Evolutionary conservation across 23 tunicate species (phyloP).

Genomic region (Aplidium turbinatum): DNA sequence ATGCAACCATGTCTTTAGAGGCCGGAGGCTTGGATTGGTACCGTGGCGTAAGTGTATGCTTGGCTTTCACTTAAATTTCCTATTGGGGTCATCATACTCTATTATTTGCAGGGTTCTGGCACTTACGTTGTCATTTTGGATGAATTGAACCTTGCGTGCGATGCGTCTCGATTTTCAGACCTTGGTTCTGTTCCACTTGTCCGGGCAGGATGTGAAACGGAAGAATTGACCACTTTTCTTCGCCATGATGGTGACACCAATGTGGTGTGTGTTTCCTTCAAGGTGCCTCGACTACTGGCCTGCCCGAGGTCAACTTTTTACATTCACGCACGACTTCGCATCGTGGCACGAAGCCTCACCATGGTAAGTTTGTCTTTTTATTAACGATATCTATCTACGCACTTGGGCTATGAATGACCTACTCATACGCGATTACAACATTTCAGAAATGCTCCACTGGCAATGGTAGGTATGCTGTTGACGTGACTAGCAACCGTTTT

Average conservation of each 20-base stretch:
- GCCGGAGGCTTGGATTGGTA: not conserved
- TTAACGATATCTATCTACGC: not conserved
- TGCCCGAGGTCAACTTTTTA: constrained; percentile 11
- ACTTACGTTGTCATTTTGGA: too few relatives aligned
- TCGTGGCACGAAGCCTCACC: too few relatives aligned
- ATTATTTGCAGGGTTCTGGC: too few relatives aligned
- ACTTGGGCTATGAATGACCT: not conserved
- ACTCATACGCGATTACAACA: not conserved
- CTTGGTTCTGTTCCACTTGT: not conserved
- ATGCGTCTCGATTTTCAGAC: too few relatives aligned
- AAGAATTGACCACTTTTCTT: not conserved
- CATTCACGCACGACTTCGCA: constrained; percentile 6
- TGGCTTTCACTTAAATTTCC: too few relatives aligned
- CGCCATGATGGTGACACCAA: not conserved
- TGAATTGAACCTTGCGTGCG: constrained; percentile 10
- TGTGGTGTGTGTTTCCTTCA: constrained; percentile 20
- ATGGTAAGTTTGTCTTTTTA: too few relatives aligned
- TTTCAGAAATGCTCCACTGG: not conserved
- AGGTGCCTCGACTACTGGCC: constrained; percentile 8
- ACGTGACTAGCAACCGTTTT: too few relatives aligned
- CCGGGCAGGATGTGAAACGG: not conserved
- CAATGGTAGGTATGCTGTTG: not conserved
- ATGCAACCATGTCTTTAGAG: constrained; percentile 3
- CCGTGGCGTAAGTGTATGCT: too few relatives aligned
- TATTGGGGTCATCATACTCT: too few relatives aligned